phyloP scores from a whole-genome alignment of 2,113 vertebrate genomes.

The Eolophus roseicapilla region DNA sequence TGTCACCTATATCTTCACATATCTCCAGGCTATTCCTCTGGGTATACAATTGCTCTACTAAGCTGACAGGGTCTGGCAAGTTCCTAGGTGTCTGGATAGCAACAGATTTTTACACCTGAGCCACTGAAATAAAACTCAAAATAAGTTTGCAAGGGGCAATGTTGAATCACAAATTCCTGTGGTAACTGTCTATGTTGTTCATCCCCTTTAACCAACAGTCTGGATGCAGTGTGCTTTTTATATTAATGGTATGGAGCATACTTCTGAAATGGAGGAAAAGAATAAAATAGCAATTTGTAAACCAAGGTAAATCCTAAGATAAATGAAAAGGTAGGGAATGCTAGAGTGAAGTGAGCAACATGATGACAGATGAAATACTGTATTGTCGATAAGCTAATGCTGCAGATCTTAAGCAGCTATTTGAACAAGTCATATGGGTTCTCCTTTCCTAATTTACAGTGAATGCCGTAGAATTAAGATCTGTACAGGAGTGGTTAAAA shows the following conservation, averaged over 20 bases:
- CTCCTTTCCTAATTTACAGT: neutral
- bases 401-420: neutral
- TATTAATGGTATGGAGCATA: too few species aligned
- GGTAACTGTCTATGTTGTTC: neutral
- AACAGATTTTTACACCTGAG: neutral
- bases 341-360: neutral
- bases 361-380: neutral
- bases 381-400: neutral
- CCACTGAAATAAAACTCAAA: neutral
- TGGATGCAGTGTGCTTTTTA: neutral
- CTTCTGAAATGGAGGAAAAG: neutral
- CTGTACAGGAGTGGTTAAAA: neutral
- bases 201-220: neutral
- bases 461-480: neutral
- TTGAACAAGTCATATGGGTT: neutral
- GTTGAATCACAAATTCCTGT: neutral
- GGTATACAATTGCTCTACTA: neutral
- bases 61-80: neutral
- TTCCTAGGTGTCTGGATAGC: neutral
- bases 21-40: neutral
- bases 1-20: neutral
- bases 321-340: neutral
- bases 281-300: neutral
- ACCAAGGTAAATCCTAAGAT: neutral
- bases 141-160: neutral